Base-by-base conservation (phyloP, 2,797 vertebrate species). In the Chaenodraco wilsoni region DNA sequence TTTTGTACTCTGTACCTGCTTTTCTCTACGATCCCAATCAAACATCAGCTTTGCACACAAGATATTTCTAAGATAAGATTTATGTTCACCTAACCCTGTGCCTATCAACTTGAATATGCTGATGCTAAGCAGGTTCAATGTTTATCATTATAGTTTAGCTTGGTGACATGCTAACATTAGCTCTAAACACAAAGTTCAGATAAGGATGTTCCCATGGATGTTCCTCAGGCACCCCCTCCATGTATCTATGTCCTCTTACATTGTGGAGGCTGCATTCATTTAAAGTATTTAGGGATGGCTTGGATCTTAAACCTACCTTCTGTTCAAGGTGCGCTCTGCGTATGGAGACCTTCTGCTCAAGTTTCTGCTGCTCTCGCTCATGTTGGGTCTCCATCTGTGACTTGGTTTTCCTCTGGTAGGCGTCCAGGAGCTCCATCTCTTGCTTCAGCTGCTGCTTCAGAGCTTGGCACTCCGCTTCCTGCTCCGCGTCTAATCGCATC, bases 401-500 rank as follows among this genome's bases (percentile, higher is more conserved):
- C 93, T 96, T 95, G 91, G 97, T 98, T 94, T 98, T 98, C 92
- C 94, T 97, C 96, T 98, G 97, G 94, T 98, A 98, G 63, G 96
- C 97, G 0, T 97, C 96, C 92, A 98, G 95, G 76, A 98, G 96
- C 94, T 98, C 97, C 96, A 98, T 97, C 93, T 98, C 97, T 87
- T 98, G 97, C 91, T 92, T 91, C 73, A 93, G 89, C 86, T 93
- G 92, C 87, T 91, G 92, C 82, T 89, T 87, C 79, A 93, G 93
- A 82, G 96, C 96, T 83, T 97, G 95, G 92, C 96, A 96, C 92
- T 98, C 96, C 0, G 84, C 95, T 93, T 97, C 96, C 91, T 98
- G 97, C 79, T 97, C 96, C 76, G 96, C 96, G 0, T 98, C 96
- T 83, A 98, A 91, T 85, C 96, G 95, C 85, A 97, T 95, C 97